Conservation (phyloP, 2,797 vertebrate genomes). For the Pantherophis vulpinus region DNA sequence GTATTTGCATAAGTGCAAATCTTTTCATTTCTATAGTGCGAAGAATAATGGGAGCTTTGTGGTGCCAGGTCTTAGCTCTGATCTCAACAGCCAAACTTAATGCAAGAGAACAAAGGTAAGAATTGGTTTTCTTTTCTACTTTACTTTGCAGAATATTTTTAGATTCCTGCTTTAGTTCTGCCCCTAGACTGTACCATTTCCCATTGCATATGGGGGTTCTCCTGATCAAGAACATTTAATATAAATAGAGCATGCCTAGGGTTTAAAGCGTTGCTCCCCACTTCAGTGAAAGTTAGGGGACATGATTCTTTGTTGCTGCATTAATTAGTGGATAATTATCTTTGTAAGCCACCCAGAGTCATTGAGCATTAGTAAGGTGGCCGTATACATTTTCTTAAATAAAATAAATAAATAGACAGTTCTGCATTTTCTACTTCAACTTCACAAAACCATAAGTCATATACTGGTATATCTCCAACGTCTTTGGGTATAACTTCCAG, state of each 20-base stretch:
- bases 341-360: neutral
- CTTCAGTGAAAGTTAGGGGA: neutral
- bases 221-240: neutral
- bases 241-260: too few relatives aligned
- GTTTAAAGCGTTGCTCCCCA: neutral
- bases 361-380: neutral
- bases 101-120: neutral
- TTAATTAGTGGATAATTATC: neutral
- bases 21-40: constrained; percentile 46
- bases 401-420: neutral
- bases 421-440: neutral
- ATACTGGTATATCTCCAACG: neutral
- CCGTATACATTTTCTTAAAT: neutral
- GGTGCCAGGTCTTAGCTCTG: constrained; percentile 49
- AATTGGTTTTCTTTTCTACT: neutral
- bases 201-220: neutral
- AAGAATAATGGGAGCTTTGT: constrained; percentile 60
- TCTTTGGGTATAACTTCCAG: neutral
- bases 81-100: constrained; percentile 8
- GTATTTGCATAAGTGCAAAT: constrained; percentile 51
- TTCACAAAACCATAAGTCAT: neutral
- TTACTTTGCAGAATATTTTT: neutral
- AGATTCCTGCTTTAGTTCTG: neutral
- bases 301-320: neutral
- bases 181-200: neutral